Base-by-base conservation (phyloP, 2,888 invertebrate species). In the Isoperla grammatica region DNA sequence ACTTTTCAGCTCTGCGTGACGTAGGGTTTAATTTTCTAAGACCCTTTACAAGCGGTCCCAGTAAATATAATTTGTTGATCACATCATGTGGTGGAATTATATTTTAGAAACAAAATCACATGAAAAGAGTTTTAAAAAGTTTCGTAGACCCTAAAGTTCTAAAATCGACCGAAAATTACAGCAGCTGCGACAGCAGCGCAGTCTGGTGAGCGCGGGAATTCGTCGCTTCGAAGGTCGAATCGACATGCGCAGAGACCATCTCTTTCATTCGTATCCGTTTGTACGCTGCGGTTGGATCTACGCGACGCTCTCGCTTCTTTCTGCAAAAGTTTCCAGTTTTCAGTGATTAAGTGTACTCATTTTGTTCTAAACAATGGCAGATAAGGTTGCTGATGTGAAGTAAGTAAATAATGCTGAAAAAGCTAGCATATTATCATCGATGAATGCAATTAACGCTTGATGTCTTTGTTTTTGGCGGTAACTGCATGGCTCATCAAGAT, bases 331-430 rank as follows among this genome's bases (percentile, higher is more conserved):
- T 19, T 13, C 37, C 48, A 42, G 56, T 57, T 48, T n/a, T 17
- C 19, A 23, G 60, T 57, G 57, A 19, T 49, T 54, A 43, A 23
- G 17, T 29, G 39, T 54, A n/a, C 40, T 8, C 37, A 4, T 56
- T 46, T 37, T n/a, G 19, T 12, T 20, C 46, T 15, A 57, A 56
- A 80, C 69, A 77, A 85, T 85, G 85, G 84, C 85, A 76, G 85
- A 85, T 76, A 75, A 74, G 64, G 75, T 70, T 65, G 77, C 80
- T 65, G 81, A 83, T 73, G 80, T 79, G 73, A 82, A 81, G 85
- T 85, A 79, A 85, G 85, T 84, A 71, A 64, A 67, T 68, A n/a
- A n/a, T 64, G 64, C 57, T 61, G 13, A 55, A 67, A 64, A 53
- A 37, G 56, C 57, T 60, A 29, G 15, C n/a, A 49, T 15, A 11